Base-by-base conservation (phyloP, 2,113 vertebrate species). In the Ciconia boyciana region DNA sequence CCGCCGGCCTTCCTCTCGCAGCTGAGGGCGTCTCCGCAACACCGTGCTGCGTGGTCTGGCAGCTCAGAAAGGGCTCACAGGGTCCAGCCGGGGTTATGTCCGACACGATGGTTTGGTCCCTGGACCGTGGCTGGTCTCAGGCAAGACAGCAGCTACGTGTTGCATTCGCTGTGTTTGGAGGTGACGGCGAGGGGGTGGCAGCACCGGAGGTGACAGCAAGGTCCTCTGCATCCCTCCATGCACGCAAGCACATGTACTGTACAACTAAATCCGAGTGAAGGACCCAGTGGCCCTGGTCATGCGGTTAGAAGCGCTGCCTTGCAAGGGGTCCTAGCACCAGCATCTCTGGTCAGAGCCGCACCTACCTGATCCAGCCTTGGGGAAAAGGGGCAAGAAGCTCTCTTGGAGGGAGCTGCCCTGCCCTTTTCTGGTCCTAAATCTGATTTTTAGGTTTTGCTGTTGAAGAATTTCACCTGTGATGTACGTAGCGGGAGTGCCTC, bases 21-120 rank as follows among this genome's bases (percentile, higher is more conserved):
- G 54, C 75, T 3, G 7, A 64, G 32, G n/a, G 11, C 20, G 4
- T 49, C 44, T 74, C 31, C 10, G 11, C 29, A 32, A 4, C 1
- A 6, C 61, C 3, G 1, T 18, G 36, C 68, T 65, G 39, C 1
- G 0, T 0, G 0, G 29, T 7, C 43, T 26, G 20, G 8, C 36
- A 0, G 0, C 43, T 72, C 9, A 13, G 51, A 75, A 72, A 49
- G 58, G 25, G 21, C 60, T 65, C 41, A 5, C 14, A 8, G 31
- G 9, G 6, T 62, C 58, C 54, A 46, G 9, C 24, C 46, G 16
- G 34, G 7, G 2, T 64, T 54, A 7, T 1, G 2, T 60, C 48
- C 6, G 3, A 15, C 19, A 13, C 1, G 1, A 4, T 28, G 25
- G 7, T 36, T 78, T 28, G 25, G 44, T 51, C 22, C 28, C 44